Percentiles rank a stretch among this genome's conserved stretches.
phyloP scores from a whole-genome alignment of 2,888 invertebrate genomes.

The Pyrocoelia pectoralis region DNA sequence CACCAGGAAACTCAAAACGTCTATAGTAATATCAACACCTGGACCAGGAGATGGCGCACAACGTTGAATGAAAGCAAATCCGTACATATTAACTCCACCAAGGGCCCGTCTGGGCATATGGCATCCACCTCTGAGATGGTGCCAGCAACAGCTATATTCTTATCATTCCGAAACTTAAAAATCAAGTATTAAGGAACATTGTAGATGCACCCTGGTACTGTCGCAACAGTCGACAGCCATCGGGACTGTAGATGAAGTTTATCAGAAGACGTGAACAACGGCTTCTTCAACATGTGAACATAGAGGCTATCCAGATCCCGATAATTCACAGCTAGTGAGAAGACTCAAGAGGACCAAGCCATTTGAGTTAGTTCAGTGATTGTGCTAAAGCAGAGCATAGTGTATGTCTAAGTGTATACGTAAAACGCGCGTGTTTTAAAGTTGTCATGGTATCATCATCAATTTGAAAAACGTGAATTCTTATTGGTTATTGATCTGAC shows the following conservation, averaged over 20 bases:
- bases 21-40: slow-evolving; percentile 21
- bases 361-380: slow-evolving; percentile 5
- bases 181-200: background rate
- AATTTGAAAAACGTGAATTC: too few species aligned
- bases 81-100: too few species aligned
- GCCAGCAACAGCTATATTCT: slow-evolving; percentile 2
- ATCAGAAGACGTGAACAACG: slow-evolving; percentile 3
- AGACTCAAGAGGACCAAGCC: slow-evolving; percentile 4
- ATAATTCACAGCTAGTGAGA: slow-evolving; percentile 6
- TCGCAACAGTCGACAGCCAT: slow-evolving; percentile 18
- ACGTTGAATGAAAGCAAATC: slow-evolving; percentile 41
- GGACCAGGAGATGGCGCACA: slow-evolving; percentile 41
- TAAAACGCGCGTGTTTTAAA: too few species aligned
- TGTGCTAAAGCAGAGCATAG: too few species aligned
- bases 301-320: slow-evolving; percentile 5
- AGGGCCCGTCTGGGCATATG: too few species aligned
- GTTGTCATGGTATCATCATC: too few species aligned
- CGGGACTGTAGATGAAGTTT: slow-evolving; percentile 12
- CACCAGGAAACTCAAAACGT: slow-evolving; percentile 22
- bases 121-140: too few species aligned
- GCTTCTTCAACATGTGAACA: slow-evolving; percentile 9
- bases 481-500: too few species aligned
- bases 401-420: too few species aligned
- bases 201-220: background rate
- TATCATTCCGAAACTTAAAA: background rate